Base-by-base conservation (phyloP, 2,888 invertebrate genomes). In the Andrena trimmerana region DNA sequence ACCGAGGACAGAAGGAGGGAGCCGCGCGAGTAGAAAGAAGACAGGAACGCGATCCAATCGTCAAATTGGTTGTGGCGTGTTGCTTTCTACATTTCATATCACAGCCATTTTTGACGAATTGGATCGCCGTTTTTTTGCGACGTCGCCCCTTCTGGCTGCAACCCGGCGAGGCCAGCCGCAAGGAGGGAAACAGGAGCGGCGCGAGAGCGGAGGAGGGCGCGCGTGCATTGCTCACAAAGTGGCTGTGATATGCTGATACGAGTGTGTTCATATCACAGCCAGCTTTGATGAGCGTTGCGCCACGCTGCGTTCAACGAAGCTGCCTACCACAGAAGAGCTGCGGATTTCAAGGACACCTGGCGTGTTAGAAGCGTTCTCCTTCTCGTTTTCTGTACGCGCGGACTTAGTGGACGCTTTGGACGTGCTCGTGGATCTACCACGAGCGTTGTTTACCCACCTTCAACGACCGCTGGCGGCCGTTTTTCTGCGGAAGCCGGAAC, bases 41-140 rank as follows among this genome's bases (percentile, higher is more conserved):
- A 72, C 67, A 75, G 70, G 72, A 89, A 89, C 89, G 78, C 87
- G 89, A 89, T 88, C 89, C 95, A 95, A 95, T 96, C 96, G 97
- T 97, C 96, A 97, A 97, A 96, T 96, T 97, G 96, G 96, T 95
- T 97, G 97, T 97, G 97, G 95, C 95, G 95, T 97, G 96, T 96
- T 93, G 93, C 90, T 81, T 83, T 91, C 90, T 92, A 90, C 87
- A 90, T 89, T 91, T 94, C 97, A 97, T 97, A 97, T 97, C 98
- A 98, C 98, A 98, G 97, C 97, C 97, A 97, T 97, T 97, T 97
- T 98, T 97, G 97, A 97, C 97, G 97, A 97, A 97, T 97, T 96
- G 95, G 96, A 96, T 96, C 95, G 95, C 94, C 95, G 94, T 95
- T 94, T 92, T 92, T 90, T 89, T 79, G 88, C 92, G 86, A 90